Evolutionary conservation across 2,113 vertebrate genomes (phyloP), one percentile per base, ranked within the genome.

Genomic region (Zosterops japonicus): DNA sequence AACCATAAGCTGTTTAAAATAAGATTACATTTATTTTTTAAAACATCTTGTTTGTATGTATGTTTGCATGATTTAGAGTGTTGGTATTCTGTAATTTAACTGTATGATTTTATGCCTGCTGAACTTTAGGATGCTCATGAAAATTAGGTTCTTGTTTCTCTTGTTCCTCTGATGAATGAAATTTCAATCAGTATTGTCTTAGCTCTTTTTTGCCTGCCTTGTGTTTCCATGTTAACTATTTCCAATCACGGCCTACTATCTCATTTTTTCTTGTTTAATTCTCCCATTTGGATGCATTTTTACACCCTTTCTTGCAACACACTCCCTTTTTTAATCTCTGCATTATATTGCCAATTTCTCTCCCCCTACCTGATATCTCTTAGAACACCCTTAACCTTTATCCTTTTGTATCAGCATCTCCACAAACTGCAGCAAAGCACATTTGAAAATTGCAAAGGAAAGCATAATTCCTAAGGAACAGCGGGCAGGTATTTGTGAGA

Each of bases 41-140:
- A 96, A 98, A 96, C 95, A 96, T 93, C 97, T 97, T 97, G 95
- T 98, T 98, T 98, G 82, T 97, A 97, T 98, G 97, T 97, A 97
- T 98, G 89, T 94, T 97, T 97, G 97, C 96, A 83, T 97, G 97
- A 97, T 96, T 97, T 96, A 96, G 87, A 97, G 77, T 89, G 89
- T 88, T 97, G 90, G 94, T 92, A 96, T 98, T 97, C 96, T 85
- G 68, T 97, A 96, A 97, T 97, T 97, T 97, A 94, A 95, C 95
- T 86, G 74, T 94, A 90, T 92, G 94, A 97, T 97, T 98, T 98
- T 97, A 95, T 96, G 93, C 95, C 87, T 89, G 44, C 55, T 97
- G 96, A 95, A 94, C 94, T 95, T 96, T 81, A 83, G 94, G 95
- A 95, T 8, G 42, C 64, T 97, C 60, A 46, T 96, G 93, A 96